Evolutionary conservation across 1,140 invertebrate species (phyloP).

Genomic region (Saccostrea echinata): DNA sequence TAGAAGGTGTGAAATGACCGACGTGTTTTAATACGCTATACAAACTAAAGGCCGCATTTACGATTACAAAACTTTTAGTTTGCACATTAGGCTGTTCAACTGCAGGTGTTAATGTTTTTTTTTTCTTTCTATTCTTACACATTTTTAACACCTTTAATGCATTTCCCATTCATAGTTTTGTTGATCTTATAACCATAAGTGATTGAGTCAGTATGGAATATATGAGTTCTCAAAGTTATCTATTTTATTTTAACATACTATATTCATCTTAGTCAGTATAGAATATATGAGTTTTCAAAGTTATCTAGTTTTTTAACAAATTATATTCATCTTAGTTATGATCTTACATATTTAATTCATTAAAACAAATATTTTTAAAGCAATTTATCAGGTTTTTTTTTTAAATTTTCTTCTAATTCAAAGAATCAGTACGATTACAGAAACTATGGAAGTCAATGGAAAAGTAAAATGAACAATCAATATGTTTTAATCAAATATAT

Average conservation of each 20-base stretch:
- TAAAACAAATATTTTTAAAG: no score
- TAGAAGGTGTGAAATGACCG: constrained; percentile 19
- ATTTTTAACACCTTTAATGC: constrained; percentile 19
- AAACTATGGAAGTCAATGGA: no score
- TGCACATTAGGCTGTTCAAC: constrained; percentile 26
- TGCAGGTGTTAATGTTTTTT: constrained; percentile 15
- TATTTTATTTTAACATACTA: neutral
- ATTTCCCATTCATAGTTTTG: neutral
- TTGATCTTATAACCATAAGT: neutral
- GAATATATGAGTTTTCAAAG: neutral
- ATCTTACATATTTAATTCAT: no score
- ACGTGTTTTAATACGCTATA: neutral
- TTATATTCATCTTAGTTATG: no score
- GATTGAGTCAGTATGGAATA: neutral
- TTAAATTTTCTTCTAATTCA: no score
- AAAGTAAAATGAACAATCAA: no score
- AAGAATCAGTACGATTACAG: no score
- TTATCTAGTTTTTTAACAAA: neutral
- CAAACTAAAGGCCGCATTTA: neutral
- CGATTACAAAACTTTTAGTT: neutral
- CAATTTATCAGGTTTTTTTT: no score
- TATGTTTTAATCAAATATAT: no score
- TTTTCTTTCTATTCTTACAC: neutral
- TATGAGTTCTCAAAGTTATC: no score
- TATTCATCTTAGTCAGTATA: neutral